These are phyloP conservation scores for Anniella stebbinsi DNA, from an alignment of 2,797 vertebrate genomes.

Conservation along the genomic window DNA sequence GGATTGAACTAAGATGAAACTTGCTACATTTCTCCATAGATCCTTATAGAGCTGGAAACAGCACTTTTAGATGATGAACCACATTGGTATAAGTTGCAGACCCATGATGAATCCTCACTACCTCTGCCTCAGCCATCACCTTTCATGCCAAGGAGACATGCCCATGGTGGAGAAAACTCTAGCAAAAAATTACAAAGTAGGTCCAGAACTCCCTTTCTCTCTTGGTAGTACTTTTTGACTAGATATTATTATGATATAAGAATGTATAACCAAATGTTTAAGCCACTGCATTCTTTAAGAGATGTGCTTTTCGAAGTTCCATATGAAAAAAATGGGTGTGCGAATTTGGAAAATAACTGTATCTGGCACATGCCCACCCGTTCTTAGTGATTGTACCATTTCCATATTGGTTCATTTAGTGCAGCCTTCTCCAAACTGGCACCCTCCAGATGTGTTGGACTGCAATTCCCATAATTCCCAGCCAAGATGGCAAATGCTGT, in stretches of 20 bases:
- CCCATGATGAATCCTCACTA: conserved; percentile 96
- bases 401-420: not conserved
- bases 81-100: conserved; percentile 98
- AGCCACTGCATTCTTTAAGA: not conserved
- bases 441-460: too few species aligned
- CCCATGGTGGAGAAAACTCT: conserved; percentile 86
- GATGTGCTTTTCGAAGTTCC: conserved; percentile 14
- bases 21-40: conserved; percentile 79
- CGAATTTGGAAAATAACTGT: conserved; percentile 7
- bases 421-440: too few species aligned
- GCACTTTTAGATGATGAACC: conserved; percentile 98
- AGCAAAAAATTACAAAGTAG: conserved; percentile 97
- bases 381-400: accelerated
- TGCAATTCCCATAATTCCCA: too few species aligned
- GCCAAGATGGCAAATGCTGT: too few species aligned
- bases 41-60: conserved; percentile 98
- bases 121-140: conserved; percentile 96
- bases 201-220: conserved; percentile 68
- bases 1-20: conserved; percentile 43
- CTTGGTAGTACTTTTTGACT: not conserved
- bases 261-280: not conserved
- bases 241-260: not conserved
- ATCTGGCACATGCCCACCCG: not conserved
- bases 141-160: conserved; percentile 92
- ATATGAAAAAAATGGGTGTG: conserved; percentile 19